A percentile compares a stretch with the other conserved stretches of the same genome.
phyloP scores from a whole-genome alignment of 2,888 invertebrate genomes.

The Orthosia cruda region DNA sequence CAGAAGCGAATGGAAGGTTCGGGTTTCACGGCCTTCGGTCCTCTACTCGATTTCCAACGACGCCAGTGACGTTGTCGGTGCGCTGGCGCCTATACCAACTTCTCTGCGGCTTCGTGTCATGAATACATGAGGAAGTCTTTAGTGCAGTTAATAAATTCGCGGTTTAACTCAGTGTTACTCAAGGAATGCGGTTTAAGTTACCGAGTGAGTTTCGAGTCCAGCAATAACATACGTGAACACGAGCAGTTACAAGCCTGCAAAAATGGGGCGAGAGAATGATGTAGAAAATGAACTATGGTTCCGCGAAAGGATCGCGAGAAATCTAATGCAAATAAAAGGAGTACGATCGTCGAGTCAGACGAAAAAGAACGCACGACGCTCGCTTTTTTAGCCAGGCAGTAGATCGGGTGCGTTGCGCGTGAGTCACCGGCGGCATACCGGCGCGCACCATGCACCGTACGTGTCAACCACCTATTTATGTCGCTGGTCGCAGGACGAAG shows the following conservation, averaged over 20 bases:
- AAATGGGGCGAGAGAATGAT: slow-evolving; percentile 11
- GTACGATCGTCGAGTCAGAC: slow-evolving; percentile 72
- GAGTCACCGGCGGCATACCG: slow-evolving; percentile 87
- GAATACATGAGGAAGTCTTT: slow-evolving; percentile 79
- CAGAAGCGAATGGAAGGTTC: slow-evolving; percentile 87
- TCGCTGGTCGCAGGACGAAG: slow-evolving; percentile 90
- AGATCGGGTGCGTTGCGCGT: slow-evolving; percentile 81
- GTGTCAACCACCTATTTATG: slow-evolving; percentile 91
- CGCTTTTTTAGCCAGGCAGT: slow-evolving; percentile 82
- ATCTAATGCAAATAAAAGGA: slow-evolving; percentile 74
- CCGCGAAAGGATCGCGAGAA: slow-evolving; percentile 59
- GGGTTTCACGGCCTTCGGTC: slow-evolving; percentile 89
- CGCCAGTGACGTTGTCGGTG: slow-evolving; percentile 84
- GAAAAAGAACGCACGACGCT: slow-evolving; percentile 78
- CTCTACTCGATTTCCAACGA: slow-evolving; percentile 88
- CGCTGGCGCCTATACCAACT: slow-evolving; percentile 85
- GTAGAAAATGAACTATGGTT: slow-evolving; percentile 20
- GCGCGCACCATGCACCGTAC: slow-evolving; percentile 86
- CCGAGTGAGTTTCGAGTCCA: slow-evolving; percentile 61
- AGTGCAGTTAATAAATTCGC: slow-evolving; percentile 61
- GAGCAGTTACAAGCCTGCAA: slow-evolving; percentile 39
- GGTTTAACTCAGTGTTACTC: slow-evolving; percentile 63
- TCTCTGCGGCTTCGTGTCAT: slow-evolving; percentile 80
- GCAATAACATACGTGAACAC: slow-evolving; percentile 43
- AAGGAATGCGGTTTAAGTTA: slow-evolving; percentile 69